A percentile compares a stretch with the other conserved stretches of the same genome.
These are phyloP conservation scores for Mallateleia sp. DNA, from an alignment of 2,888 invertebrate genomes.

Conservation along the genomic window DNA sequence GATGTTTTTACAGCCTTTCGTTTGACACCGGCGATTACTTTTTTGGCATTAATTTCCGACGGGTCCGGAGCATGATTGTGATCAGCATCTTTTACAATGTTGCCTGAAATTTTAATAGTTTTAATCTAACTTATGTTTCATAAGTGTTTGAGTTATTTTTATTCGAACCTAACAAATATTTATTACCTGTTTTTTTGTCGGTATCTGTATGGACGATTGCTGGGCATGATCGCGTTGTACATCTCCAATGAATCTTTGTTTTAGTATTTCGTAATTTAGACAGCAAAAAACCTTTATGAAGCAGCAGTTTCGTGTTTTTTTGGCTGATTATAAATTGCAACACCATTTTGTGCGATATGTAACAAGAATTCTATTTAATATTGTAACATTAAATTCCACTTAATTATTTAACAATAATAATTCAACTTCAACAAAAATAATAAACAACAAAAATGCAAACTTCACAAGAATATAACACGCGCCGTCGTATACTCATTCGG, in stretches of 20 bases:
- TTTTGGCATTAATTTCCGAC: slow-evolving; percentile 7
- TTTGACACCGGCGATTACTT: background rate
- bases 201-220: slow-evolving; percentile 19
- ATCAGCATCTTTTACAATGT: background rate
- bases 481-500: too few species aligned
- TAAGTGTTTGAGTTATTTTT: too few species aligned
- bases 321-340: background rate
- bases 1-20: background rate
- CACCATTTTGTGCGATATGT: background rate
- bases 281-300: background rate
- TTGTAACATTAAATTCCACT: too few species aligned
- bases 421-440: too few species aligned
- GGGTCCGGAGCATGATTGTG: slow-evolving; percentile 13
- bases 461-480: too few species aligned
- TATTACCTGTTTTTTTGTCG: slow-evolving; percentile 17
- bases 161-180: slow-evolving; percentile 1
- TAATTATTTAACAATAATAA: too few species aligned
- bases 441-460: too few species aligned
- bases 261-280: background rate
- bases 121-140: too few species aligned
- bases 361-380: too few species aligned
- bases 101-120: background rate
- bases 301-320: background rate
- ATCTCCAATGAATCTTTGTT: background rate
- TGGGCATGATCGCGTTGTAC: background rate